These are phyloP conservation scores for Pachydiplax longipennis DNA, from an alignment of 2,888 invertebrate genomes.

Conservation along the genomic window DNA sequence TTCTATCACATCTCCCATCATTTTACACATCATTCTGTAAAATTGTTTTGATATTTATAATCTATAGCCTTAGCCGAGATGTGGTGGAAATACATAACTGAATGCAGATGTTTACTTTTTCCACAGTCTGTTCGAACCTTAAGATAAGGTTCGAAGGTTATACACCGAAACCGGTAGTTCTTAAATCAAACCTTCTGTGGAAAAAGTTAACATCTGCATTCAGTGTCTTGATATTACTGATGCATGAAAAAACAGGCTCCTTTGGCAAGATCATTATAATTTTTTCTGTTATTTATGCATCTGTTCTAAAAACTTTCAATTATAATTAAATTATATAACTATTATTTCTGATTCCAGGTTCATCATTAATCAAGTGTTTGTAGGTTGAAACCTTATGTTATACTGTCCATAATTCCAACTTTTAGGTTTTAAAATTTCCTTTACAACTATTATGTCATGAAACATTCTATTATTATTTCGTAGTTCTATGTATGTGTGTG, in stretches of 20 bases:
- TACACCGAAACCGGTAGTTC: too few species aligned
- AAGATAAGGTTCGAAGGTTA: too few species aligned
- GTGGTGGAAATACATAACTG: too few species aligned
- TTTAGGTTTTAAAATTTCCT: background rate
- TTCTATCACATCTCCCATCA: too few species aligned
- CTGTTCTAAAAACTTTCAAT: background rate
- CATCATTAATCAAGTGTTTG: background rate
- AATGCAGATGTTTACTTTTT: too few species aligned
- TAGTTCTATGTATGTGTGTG: background rate
- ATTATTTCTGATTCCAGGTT: background rate
- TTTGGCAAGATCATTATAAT: background rate
- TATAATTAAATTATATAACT: background rate
- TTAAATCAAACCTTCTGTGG: too few species aligned
- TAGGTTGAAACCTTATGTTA: background rate
- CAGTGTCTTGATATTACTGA: too few species aligned
- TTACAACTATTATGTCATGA: background rate
- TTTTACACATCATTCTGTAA: too few species aligned
- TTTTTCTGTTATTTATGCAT: background rate
- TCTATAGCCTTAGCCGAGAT: too few species aligned
- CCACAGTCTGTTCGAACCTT: too few species aligned
- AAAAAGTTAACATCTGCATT: too few species aligned
- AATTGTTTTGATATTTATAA: too few species aligned
- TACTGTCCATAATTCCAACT: background rate
- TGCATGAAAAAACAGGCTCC: background rate
- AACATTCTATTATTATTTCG: background rate